Base-by-base conservation (phyloP, 2,113 vertebrate genomes). In the Oxyura jamaicensis region DNA sequence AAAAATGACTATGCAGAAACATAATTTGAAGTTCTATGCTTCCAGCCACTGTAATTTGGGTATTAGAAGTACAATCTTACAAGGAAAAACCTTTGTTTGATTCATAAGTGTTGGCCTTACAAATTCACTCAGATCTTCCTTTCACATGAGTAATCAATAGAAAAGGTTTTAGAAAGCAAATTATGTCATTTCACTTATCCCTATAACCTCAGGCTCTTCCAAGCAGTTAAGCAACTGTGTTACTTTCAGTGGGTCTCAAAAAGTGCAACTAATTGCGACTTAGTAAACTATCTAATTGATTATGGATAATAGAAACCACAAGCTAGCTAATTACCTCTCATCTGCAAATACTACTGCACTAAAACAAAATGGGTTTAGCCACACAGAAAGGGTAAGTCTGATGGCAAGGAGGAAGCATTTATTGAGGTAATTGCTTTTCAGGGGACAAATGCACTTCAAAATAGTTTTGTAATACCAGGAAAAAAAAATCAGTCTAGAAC, bases 251-350 rank as follows among this genome's bases (percentile, higher is more conserved):
- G 29, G 53, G 53, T 68, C 87, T 93, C 72, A 46, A 68, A 75
- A 85, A 60, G 22, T 72, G 29, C 74, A 93, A 63, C 52, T 86
- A 86, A 96, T 74, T 91, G 91, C 73, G 91, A 42, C 15, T 79
- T 65, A 78, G 48, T 90, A 85, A 91, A 85, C 71, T 35, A 59
- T 26, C 48, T 78, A 76, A 90, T 84, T 87, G 59, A 84, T 91
- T 95, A 67, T 29, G 44, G 52, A 63, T 65, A 84, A 87, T 3
- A 96, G 77, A 72, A 93, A 84, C 46, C 62, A 65, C 52, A 60
- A 78, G 56, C 36, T 75, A 95, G 83, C 67, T 58, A 91, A 95
- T 53, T 77, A n/a, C 14, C 29, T 58, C 65, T 58, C 50, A 56
- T 91, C 69, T 85, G 35, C 60, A 78, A 90, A 84, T 78, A 59